Percentiles rank a stretch among this genome's conserved stretches.
Evolutionary conservation across 1,140 invertebrate genomes (phyloP).

Genomic region (Lordiphosa collinella): DNA sequence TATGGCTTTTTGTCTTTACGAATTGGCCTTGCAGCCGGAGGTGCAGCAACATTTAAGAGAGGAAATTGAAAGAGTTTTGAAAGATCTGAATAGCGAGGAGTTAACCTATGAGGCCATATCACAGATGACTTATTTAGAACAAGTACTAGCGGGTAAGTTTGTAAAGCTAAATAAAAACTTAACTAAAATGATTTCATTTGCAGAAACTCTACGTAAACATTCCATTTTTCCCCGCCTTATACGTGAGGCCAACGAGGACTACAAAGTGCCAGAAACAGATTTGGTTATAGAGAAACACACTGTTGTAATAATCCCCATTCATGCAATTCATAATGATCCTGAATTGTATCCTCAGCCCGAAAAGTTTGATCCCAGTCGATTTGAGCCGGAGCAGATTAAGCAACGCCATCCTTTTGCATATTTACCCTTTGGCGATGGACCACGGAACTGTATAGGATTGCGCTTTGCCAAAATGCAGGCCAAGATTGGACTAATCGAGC

Average conservation of each 20-base stretch:
- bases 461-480: no score
- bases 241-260: conserved; percentile 79
- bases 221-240: conserved; percentile 79
- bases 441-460: no score
- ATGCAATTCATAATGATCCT: conserved; percentile 83
- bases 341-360: conserved; percentile 82
- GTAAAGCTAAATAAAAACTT: fast-evolving
- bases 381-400: conserved; percentile 79
- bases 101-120: no score
- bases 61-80: no score
- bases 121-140: conserved; percentile 71
- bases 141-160: conserved; percentile 69
- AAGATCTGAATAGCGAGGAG: no score
- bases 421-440: no score
- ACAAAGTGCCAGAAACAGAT: conserved; percentile 80
- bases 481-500: conserved; percentile 79
- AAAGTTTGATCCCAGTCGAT: conserved; percentile 83
- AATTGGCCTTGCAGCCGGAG: no score
- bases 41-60: no score
- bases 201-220: conserved; percentile 80
- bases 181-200: not conserved
- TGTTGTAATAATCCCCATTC: conserved; percentile 81
- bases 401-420: conserved; percentile 81
- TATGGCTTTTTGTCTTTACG: conserved; percentile 80
- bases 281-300: conserved; percentile 81